Evolutionary conservation across 1,140 invertebrate genomes (phyloP).

Genomic region (Pseudomyrmex flavicornis): DNA sequence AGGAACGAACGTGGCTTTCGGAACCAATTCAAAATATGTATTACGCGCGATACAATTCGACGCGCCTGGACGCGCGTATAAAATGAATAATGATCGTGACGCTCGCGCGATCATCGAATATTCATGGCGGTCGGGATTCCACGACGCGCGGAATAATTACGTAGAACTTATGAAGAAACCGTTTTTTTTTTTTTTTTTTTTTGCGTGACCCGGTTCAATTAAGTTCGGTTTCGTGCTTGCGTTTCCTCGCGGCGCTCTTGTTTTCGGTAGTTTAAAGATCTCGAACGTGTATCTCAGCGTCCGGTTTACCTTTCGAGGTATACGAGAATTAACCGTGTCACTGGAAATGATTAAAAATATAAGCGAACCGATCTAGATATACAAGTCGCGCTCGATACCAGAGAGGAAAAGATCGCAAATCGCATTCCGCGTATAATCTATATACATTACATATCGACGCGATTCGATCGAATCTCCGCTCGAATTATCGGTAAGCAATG

Average conservation of each 20-base stretch:
- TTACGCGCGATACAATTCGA: neutral
- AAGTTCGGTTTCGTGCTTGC: conserved; percentile 42
- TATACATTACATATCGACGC: neutral
- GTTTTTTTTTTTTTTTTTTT: conserved; percentile 12
- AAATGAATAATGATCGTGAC: conserved; percentile 49
- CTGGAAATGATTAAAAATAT: conserved; percentile 32
- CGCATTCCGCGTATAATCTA: too few relatives aligned
- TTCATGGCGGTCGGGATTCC: conserved; percentile 48
- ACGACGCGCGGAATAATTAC: conserved; percentile 44
- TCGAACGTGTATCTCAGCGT: neutral
- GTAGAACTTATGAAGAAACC: conserved; percentile 9
- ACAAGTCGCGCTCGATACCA: too few relatives aligned
- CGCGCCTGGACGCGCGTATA: conserved; percentile 6
- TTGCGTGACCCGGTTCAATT: conserved; percentile 50
- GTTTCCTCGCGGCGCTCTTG: conserved; percentile 21
- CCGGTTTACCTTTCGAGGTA: neutral
- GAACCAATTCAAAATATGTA: conserved; percentile 50
- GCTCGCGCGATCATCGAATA: conserved; percentile 43
- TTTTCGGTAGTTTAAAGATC: conserved; percentile 47
- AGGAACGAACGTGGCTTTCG: conserved; percentile 26
- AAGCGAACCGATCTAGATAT: neutral
- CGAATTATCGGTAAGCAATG: conserved; percentile 48
- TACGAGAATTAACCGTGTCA: conserved; percentile 29
- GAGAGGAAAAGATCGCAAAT: too few relatives aligned
- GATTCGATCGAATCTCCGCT: conserved; percentile 19